Conservation (phyloP, 2,797 vertebrate species). For the Hypotaenidia okinawae region DNA sequence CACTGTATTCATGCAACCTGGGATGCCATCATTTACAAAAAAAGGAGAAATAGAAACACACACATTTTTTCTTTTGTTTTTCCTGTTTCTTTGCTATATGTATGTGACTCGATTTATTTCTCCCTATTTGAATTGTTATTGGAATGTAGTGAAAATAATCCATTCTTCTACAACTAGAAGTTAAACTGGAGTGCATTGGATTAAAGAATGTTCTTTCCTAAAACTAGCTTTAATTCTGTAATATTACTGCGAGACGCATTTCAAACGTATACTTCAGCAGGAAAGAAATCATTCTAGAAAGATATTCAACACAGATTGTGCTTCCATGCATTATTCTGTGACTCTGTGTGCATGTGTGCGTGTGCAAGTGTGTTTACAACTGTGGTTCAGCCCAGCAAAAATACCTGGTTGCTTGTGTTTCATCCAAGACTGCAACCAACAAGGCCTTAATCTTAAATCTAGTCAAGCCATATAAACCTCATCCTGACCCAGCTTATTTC, state of each 20-base stretch:
- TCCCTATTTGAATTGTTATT: neutral
- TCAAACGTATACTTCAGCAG: neutral
- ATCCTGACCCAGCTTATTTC: neutral
- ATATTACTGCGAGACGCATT: neutral
- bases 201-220: neutral
- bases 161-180: neutral
- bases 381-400: neutral
- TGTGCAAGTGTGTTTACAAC: rapidly evolving
- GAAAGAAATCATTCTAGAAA: neutral
- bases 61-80: neutral
- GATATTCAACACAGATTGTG: neutral
- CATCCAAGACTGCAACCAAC: neutral
- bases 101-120: neutral
- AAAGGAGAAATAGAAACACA: neutral
- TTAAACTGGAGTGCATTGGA: neutral
- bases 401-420: neutral
- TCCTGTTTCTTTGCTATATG: neutral
- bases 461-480: neutral
- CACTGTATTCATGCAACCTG: neutral
- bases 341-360: neutral
- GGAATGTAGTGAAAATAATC: neutral
- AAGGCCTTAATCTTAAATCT: neutral
- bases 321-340: neutral
- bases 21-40: neutral
- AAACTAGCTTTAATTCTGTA: neutral